Evolutionary conservation across 2,113 vertebrate species (phyloP), one percentile per base, ranked within the genome.

Genomic region (Rynchops niger): DNA sequence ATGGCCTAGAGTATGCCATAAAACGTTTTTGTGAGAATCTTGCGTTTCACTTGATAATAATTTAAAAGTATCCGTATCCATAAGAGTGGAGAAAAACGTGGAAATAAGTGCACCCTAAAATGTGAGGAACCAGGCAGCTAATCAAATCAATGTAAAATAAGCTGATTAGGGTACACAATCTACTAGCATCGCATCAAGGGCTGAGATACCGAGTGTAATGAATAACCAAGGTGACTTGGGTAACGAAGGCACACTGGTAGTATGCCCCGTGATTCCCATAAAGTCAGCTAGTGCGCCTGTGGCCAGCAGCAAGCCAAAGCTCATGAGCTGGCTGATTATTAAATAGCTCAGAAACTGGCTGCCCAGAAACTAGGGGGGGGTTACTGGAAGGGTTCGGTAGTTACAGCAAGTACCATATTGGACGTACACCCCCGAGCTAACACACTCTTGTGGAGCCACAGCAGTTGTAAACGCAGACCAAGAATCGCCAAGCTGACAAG

Each of bases 1-100:
- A 0, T 32, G 40, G 19, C 36, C 40, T 12, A 4, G 10, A 36
- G 45, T n/a, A 16, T 1, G 45, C 29, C 3, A 17, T 9, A 8
- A n/a, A 77, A 20, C 0, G 1, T 15, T 38, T 40, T 18, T 2
- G 32, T 38, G 26, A 59, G 20, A 50, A 30, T 63, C 56, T n/a
- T 2, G 0, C 18, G 34, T 61, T 71, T 36, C 55, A 32, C 21
- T 61, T 59, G 0, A 2, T 49, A 58, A 8, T 32, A 1, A 69
- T 49, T 45, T 56, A 11, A 42, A 88, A 79, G 22, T 38, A 36
- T 36, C 18, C 3, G 7, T n/a, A 13, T 26, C 23, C 4, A 0
- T 18, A 19, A 20, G 11, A 70, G 22, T 59, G 43, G 70, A 36
- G 42, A 67, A 71, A 71, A 79, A 17, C 7, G 1, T 38, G 15